phyloP scores from a whole-genome alignment of 2,888 invertebrate genomes.

The Phlogophora meticulosa region DNA sequence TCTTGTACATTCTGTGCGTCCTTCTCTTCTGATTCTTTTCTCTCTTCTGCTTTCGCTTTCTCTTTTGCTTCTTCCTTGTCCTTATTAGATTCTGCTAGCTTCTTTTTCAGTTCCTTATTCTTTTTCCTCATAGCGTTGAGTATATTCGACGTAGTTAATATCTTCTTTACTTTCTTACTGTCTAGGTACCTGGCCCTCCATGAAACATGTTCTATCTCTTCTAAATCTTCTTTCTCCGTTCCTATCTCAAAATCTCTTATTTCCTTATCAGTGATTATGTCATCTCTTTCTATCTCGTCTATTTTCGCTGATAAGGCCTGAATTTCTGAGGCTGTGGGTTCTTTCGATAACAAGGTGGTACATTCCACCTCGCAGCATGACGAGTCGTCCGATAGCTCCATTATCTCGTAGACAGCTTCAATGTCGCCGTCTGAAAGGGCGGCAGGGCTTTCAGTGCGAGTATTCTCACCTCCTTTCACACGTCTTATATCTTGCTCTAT shows the following conservation, averaged over 20 bases:
- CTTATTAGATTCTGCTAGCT: slow-evolving; percentile 74
- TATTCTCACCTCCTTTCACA: slow-evolving; percentile 37
- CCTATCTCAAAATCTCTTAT: slow-evolving; percentile 71
- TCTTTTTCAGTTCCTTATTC: slow-evolving; percentile 87
- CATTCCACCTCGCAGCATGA: slow-evolving; percentile 83
- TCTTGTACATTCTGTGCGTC: slow-evolving; percentile 62
- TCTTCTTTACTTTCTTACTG: slow-evolving; percentile 91
- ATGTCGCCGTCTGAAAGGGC: slow-evolving; percentile 34
- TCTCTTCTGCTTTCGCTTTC: slow-evolving; percentile 55
- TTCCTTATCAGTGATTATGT: slow-evolving; percentile 76
- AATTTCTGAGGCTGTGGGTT: slow-evolving; percentile 86
- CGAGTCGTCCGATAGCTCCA: slow-evolving; percentile 85
- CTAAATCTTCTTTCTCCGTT: slow-evolving; percentile 42
- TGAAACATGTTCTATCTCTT: slow-evolving; percentile 76
- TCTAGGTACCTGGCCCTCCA: slow-evolving; percentile 92
- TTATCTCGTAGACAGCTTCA: slow-evolving; percentile 79
- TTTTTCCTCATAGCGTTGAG: slow-evolving; percentile 92
- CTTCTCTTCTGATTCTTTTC: slow-evolving; percentile 35
- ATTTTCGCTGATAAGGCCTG: slow-evolving; percentile 87
- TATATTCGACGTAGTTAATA: slow-evolving; percentile 90
- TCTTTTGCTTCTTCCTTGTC: no score
- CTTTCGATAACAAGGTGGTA: slow-evolving; percentile 81
- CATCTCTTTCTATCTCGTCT: slow-evolving; percentile 84
- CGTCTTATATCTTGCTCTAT: slow-evolving; percentile 18
- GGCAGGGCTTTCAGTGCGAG: background rate